A percentile compares a stretch with the other conserved stretches of the same genome.
phyloP scores from a whole-genome alignment of 2,113 vertebrate species.

The Dromiciops gliroides region DNA sequence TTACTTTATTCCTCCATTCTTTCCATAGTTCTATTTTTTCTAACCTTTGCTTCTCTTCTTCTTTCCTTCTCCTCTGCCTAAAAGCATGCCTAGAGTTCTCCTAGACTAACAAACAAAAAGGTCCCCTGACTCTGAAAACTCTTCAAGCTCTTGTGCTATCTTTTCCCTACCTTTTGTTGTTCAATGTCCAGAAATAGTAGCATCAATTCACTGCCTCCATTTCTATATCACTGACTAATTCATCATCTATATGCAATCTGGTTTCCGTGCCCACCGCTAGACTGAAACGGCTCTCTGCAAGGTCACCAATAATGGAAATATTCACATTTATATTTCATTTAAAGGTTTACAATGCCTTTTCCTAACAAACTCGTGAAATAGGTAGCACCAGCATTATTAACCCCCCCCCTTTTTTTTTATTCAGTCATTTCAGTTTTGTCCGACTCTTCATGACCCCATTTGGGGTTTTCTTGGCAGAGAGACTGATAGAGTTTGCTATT shows the following conservation, averaged over 20 bases:
- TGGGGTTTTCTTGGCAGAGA: too few species aligned
- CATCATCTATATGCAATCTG: background rate
- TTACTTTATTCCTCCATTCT: background rate
- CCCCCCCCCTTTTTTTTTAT: too few species aligned
- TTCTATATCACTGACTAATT: background rate
- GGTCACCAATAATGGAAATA: background rate
- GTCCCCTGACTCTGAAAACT: background rate
- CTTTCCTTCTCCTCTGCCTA: background rate
- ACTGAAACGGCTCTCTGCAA: background rate
- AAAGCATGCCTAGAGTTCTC: background rate
- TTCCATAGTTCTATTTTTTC: background rate
- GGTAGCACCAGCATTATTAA: background rate
- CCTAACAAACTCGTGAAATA: background rate
- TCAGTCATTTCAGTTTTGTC: too few species aligned
- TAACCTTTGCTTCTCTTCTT: background rate
- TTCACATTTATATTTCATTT: background rate
- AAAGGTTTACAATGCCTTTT: background rate
- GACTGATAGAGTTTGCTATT: too few species aligned
- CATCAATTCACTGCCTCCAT: background rate
- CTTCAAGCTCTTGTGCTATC: background rate
- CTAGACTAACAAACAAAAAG: background rate
- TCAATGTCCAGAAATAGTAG: background rate
- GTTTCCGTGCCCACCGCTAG: background rate
- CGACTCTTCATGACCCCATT: too few species aligned
- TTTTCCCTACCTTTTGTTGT: background rate